A percentile compares a stretch with the other conserved stretches of the same genome.
These are phyloP conservation scores for Furcifer pardalis DNA, from an alignment of 2,797 vertebrate species.

Conservation along the genomic window DNA sequence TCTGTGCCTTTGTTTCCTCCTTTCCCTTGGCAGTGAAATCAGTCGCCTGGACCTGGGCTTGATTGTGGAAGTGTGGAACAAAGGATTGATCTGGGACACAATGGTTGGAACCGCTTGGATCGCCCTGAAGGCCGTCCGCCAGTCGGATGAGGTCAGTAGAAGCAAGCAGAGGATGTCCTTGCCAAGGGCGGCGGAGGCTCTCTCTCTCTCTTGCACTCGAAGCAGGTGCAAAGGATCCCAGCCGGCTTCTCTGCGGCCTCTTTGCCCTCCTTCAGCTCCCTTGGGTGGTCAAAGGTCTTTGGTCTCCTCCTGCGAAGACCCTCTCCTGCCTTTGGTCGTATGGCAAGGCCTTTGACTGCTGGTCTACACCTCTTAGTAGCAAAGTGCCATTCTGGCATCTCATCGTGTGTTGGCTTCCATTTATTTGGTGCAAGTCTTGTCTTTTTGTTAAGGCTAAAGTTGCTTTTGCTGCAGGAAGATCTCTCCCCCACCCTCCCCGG, in stretches of 20 bases:
- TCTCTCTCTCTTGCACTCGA: no score
- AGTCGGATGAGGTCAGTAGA: constrained; percentile 89
- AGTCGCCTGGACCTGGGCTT: constrained; percentile 93
- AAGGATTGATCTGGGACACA: constrained; percentile 98
- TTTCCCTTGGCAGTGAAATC: constrained; percentile 87
- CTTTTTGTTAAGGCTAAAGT: background rate
- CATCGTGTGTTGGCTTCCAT: background rate
- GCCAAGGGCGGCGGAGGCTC: background rate
- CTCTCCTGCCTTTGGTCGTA: background rate
- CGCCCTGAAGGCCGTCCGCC: constrained; percentile 88
- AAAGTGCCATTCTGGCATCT: background rate
- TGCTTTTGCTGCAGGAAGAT: background rate
- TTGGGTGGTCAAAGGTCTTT: accelerated
- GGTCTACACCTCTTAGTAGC: no score
- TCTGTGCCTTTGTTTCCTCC: no score
- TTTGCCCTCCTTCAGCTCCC: background rate
- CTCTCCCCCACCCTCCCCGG: no score
- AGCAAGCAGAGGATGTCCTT: no score
- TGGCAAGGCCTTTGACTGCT: background rate
- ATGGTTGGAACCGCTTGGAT: constrained; percentile 96
- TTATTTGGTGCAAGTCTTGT: background rate
- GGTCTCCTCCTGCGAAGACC: background rate
- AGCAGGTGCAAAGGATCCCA: no score
- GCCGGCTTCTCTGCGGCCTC: background rate
- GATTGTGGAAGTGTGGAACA: constrained; percentile 98